phyloP scores from a whole-genome alignment of 2,888 invertebrate species.

The Synanthedon andrenaeformis region DNA sequence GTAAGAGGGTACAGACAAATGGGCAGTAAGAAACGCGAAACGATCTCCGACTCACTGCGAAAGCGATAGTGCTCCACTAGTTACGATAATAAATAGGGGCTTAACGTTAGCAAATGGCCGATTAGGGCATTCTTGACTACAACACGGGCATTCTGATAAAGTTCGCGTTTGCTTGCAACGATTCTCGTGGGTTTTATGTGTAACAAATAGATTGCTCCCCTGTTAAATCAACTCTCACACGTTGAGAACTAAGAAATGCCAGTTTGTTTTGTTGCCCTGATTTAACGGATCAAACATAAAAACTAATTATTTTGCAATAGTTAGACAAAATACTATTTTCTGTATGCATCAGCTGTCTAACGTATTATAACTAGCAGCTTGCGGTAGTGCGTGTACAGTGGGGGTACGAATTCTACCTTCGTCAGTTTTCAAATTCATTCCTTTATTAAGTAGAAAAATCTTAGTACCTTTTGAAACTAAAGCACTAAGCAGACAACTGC shows the following conservation, averaged over 20 bases:
- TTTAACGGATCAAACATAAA: not conserved
- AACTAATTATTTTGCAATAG: not conserved
- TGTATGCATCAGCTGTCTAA: no score
- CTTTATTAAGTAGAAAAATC: no score
- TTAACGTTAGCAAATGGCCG: slow-evolving; percentile 55
- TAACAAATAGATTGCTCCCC: slow-evolving; percentile 36
- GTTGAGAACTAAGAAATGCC: slow-evolving; percentile 5
- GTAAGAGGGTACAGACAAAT: slow-evolving; percentile 55
- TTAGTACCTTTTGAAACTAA: no score
- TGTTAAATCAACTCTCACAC: slow-evolving; percentile 35
- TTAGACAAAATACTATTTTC: not conserved
- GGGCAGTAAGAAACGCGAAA: slow-evolving; percentile 45
- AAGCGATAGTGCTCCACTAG: slow-evolving; percentile 59
- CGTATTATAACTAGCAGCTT: no score
- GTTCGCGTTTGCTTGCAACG: slow-evolving; percentile 53
- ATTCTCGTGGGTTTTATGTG: slow-evolving; percentile 45
- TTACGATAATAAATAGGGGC: slow-evolving; percentile 59
- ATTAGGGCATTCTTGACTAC: slow-evolving; percentile 60
- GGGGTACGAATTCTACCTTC: no score
- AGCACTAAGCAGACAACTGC: no score
- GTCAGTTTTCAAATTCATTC: no score
- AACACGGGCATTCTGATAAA: slow-evolving; percentile 57
- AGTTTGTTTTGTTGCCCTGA: slow-evolving; percentile 1
- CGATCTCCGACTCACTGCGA: slow-evolving; percentile 40
- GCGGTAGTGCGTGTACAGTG: no score